A percentile compares a stretch with the other conserved stretches of the same genome.
phyloP scores from a whole-genome alignment of 23 tunicate species.

The Phallusia fumigata region DNA sequence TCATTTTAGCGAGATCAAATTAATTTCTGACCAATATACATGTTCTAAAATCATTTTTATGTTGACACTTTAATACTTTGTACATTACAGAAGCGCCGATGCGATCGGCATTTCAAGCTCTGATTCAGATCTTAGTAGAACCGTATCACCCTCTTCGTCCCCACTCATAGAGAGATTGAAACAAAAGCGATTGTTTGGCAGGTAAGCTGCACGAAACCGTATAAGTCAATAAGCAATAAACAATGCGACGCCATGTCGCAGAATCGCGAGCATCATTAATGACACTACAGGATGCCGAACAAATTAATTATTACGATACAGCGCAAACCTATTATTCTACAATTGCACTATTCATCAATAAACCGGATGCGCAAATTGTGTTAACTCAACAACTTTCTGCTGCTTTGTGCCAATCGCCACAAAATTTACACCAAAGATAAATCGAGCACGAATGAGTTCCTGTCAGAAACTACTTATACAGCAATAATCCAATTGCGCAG shows the following conservation, averaged over 20 bases:
- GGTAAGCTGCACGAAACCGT: slow-evolving; percentile 18
- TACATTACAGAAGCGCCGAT: not conserved
- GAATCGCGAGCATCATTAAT: too few species aligned
- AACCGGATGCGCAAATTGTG: too few species aligned
- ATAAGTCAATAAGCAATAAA: too few species aligned
- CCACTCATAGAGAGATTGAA: slow-evolving; percentile 34
- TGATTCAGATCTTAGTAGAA: slow-evolving; percentile 48
- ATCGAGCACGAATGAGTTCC: not conserved
- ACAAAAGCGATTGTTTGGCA: slow-evolving; percentile 31
- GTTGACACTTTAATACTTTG: not conserved
- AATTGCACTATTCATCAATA: too few species aligned
- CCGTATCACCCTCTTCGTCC: slow-evolving; percentile 38
- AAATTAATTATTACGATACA: too few species aligned
- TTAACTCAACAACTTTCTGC: too few species aligned
- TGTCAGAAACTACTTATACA: too few species aligned
- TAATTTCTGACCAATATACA: not conserved
- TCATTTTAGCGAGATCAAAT: not conserved
- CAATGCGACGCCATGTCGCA: too few species aligned
- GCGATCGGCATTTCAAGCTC: slow-evolving; percentile 28
- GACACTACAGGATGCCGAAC: too few species aligned
- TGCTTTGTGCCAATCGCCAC: not conserved
- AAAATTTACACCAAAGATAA: not conserved
- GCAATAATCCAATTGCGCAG: too few species aligned
- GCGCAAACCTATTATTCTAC: too few species aligned
- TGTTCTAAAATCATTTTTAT: not conserved